These are phyloP conservation scores for Pterocles orientalis DNA, from an alignment of 2,113 vertebrate genomes.

Conservation along the genomic window DNA sequence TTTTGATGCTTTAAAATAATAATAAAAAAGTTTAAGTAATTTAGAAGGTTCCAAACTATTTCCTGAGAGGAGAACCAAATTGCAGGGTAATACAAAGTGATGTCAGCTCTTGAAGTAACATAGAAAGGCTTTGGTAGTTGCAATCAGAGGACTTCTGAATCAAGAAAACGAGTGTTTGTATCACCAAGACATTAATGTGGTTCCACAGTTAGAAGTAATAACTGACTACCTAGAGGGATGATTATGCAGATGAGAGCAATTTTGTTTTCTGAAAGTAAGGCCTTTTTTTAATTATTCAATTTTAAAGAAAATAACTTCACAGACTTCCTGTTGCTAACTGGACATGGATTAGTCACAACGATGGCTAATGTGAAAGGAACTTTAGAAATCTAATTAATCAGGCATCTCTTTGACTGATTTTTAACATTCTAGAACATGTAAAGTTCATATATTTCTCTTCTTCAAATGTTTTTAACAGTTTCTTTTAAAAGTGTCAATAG, in stretches of 20 bases:
- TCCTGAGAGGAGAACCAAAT: neutral
- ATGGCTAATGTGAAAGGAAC: neutral
- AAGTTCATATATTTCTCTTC: neutral
- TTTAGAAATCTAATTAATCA: conserved; percentile 17
- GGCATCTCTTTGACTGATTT: neutral
- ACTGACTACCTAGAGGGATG: neutral
- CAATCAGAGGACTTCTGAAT: conserved; percentile 46
- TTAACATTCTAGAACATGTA: neutral
- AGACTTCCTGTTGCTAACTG: neutral
- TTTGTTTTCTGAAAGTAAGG: conserved; percentile 20
- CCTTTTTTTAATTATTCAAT: neutral
- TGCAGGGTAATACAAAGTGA: neutral
- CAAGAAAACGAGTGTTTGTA: conserved; percentile 40
- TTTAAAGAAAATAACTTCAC: neutral
- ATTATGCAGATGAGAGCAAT: conserved; percentile 47
- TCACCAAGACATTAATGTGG: conserved; percentile 16
- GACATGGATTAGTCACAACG: conserved; percentile 8
- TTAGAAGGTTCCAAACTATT: neutral
- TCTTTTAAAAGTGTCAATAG: neutral
- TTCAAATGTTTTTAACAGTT: neutral
- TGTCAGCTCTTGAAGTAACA: neutral
- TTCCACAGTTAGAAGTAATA: conserved; percentile 34
- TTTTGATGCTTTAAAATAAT: conserved; percentile 1
- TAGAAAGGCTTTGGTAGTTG: neutral
- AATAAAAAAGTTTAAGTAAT: neutral